A percentile compares a stretch with the other conserved stretches of the same genome.
Evolutionary conservation across 2,113 vertebrate species (phyloP).

Genomic region (Oncorhynchus mykiss): DNA sequence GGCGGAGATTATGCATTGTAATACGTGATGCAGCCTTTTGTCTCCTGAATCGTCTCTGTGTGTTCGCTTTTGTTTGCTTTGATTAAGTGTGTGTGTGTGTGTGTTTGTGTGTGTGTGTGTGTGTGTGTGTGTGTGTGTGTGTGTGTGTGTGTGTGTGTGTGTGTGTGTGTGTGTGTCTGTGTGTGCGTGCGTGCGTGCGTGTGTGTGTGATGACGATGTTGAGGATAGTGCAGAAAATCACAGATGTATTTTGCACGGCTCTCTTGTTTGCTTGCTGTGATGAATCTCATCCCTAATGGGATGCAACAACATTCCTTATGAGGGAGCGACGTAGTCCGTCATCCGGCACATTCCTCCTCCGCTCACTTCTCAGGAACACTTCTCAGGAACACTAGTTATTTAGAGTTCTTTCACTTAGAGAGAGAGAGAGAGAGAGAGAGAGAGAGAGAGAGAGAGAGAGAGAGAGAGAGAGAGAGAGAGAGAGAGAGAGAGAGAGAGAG

Average conservation of each 20-base stretch:
- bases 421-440: too few species aligned
- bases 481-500: too few species aligned
- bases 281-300: constrained; percentile 76
- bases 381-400: neutral
- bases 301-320: constrained; percentile 67
- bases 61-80: too few species aligned
- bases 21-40: constrained; percentile 52
- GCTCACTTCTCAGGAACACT: neutral
- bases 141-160: too few species aligned
- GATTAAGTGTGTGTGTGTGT: neutral
- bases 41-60: constrained; percentile 46
- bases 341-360: constrained; percentile 59
- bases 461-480: too few species aligned
- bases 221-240: constrained; percentile 45
- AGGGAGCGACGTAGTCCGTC: constrained; percentile 66
- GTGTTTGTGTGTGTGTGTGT: constrained; percentile 1
- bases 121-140: too few species aligned
- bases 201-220: neutral
- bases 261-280: constrained; percentile 67
- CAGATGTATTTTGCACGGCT: constrained; percentile 63
- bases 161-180: too few species aligned
- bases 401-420: too few species aligned
- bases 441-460: too few species aligned
- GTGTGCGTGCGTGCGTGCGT: too few species aligned
- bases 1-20: constrained; percentile 24